These are phyloP conservation scores for Etheostoma cragini DNA, from an alignment of 2,113 vertebrate species.

Conservation along the genomic window DNA sequence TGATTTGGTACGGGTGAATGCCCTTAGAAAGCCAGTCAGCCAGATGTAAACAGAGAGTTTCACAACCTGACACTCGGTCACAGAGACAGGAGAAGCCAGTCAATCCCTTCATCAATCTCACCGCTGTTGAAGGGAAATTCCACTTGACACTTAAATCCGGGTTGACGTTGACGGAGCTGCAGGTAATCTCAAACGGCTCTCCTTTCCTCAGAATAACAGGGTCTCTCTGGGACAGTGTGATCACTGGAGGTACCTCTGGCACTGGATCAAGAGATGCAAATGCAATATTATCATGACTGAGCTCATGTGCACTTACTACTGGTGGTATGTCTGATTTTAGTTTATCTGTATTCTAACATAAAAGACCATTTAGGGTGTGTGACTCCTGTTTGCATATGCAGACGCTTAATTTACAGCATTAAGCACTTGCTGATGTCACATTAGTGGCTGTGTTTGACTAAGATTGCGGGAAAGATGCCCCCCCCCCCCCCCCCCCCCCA, in stretches of 20 bases:
- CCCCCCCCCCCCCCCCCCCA: slow-evolving; percentile 18
- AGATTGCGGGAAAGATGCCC: slow-evolving; percentile 29
- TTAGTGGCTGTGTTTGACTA: slow-evolving; percentile 42
- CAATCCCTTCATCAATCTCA: slow-evolving; percentile 58
- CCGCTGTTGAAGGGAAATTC: slow-evolving; percentile 74
- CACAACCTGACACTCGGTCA: not conserved
- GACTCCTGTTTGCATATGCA: slow-evolving; percentile 12
- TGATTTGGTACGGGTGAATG: not conserved
- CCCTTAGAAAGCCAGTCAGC: not conserved
- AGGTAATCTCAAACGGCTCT: slow-evolving; percentile 77
- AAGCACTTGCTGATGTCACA: slow-evolving; percentile 28
- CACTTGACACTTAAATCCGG: slow-evolving; percentile 78
- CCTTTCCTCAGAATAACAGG: slow-evolving; percentile 76
- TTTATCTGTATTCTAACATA: not conserved
- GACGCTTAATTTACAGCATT: slow-evolving; percentile 25
- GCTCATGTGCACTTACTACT: not conserved
- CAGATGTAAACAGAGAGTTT: not conserved
- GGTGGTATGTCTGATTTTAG: not conserved
- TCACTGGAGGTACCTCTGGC: slow-evolving; percentile 70
- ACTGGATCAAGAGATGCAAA: slow-evolving; percentile 63
- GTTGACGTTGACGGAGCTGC: slow-evolving; percentile 82
- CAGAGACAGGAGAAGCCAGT: not conserved
- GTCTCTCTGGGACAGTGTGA: slow-evolving; percentile 74
- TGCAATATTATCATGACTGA: not conserved
- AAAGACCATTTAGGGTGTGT: not conserved